Base-by-base conservation (phyloP, 2,888 invertebrate genomes). In the Chrysotoxum bicinctum region DNA sequence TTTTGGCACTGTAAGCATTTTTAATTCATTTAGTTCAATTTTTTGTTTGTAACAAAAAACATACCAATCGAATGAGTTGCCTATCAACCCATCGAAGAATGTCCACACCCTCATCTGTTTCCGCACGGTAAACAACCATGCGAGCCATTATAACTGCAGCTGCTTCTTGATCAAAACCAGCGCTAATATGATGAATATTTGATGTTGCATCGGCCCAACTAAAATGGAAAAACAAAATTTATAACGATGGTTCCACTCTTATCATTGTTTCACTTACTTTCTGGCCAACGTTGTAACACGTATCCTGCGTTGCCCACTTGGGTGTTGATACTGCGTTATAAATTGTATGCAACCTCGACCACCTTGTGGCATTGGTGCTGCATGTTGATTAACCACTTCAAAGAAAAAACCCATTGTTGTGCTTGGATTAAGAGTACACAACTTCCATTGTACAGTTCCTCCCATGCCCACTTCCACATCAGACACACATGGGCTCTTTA, bases 401-500 rank as follows among this genome's bases (percentile, higher is more conserved):
- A 99, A 99, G 93, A 99, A 98, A 88, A 99, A 94, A 5, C 97
- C 97, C 90, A 98, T 95, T 0, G 99, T 99, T 16, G 97, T 96
- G 90, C 96, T 97, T 0, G 99, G 98, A 52, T 95, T 96, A 26
- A 99, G 93, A 0, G 98, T 96, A 92, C 99, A 99, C 93, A 99
- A 95, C 93, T 99, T 99, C 99, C 99, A 99, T 90, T 99, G 98
- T 81, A 97, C 96, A 0, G 99, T 99, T 88, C 97, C 98, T 37
- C 99, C 99, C 93, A 99, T 95, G 73, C 99, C 99, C 89, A 99
- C 96, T 93, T 99, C 99, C 87, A 97, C 97, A 91, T 99, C 99
- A 0, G 98, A 97, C 66, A 99, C 98, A 89, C 96, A 95, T 0
- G 97, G 95, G 58, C 97, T 97, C 91, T 99, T 99, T 84, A 97